Evolutionary conservation across 2,888 invertebrate genomes (phyloP).

Genomic region (Clivina fossor): DNA sequence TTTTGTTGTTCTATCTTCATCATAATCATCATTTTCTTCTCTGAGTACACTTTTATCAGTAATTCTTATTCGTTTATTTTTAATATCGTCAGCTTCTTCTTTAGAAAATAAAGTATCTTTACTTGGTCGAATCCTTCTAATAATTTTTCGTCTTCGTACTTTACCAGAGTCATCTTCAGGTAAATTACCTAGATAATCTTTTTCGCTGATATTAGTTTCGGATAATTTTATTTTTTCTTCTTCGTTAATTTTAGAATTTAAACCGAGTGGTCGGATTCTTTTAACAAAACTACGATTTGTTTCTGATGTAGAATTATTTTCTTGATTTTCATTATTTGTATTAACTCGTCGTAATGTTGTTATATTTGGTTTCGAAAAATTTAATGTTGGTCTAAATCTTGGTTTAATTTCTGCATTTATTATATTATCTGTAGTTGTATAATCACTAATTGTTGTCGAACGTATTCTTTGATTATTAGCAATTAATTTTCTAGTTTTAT

Average conservation of each 20-base stretch:
- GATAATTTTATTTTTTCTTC: slow-evolving; percentile 53
- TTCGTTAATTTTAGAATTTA: slow-evolving; percentile 41
- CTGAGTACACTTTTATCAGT: not conserved
- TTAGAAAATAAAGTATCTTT: slow-evolving; percentile 16
- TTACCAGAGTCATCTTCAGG: slow-evolving; percentile 23
- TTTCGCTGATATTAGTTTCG: slow-evolving; percentile 52
- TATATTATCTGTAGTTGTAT: slow-evolving; percentile 9
- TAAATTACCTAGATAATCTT: slow-evolving; percentile 46
- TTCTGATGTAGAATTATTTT: slow-evolving; percentile 26
- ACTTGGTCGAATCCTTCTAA: slow-evolving; percentile 29
- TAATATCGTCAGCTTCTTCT: slow-evolving; percentile 9
- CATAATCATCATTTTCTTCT: slow-evolving; percentile 42
- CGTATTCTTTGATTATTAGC: slow-evolving; percentile 12
- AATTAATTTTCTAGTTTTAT: slow-evolving; percentile 35
- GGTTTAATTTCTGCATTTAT: slow-evolving; percentile 15
- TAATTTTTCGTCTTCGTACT: slow-evolving; percentile 28
- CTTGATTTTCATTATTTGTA: slow-evolving; percentile 40
- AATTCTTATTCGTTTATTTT: slow-evolving; percentile 4
- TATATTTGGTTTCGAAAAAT: slow-evolving; percentile 5
- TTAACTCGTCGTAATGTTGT: slow-evolving; percentile 33
- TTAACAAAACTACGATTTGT: slow-evolving; percentile 18
- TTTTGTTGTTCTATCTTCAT: slow-evolving; percentile 45
- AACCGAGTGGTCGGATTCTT: slow-evolving; percentile 19
- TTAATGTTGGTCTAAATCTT: slow-evolving; percentile 24
- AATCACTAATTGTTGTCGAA: slow-evolving; percentile 3